Conservation (phyloP, 2,113 vertebrate genomes). For the Hepsetus odoe region DNA sequence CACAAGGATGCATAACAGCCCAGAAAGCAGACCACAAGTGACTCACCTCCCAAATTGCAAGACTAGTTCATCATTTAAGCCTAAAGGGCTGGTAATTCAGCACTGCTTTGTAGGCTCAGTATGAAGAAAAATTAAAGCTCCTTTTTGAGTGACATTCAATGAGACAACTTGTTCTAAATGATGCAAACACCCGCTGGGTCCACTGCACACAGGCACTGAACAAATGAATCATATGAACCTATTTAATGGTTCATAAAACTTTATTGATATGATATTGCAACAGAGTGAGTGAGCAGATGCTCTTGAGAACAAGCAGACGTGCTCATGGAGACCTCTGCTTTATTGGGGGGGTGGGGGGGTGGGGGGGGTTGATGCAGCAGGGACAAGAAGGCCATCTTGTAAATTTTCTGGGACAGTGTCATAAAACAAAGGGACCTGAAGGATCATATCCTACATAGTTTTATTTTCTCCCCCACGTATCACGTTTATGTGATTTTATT, state of each 20-base stretch:
- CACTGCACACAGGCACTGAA: slow-evolving; percentile 5
- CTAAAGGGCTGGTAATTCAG: background rate
- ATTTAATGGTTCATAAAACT: slow-evolving; percentile 43
- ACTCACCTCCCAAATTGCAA: background rate
- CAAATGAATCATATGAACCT: slow-evolving; percentile 43
- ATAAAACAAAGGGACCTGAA: slow-evolving; percentile 1
- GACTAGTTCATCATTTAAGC: background rate
- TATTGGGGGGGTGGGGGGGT: background rate
- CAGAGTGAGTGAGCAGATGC: slow-evolving; percentile 31
- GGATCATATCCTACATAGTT: background rate
- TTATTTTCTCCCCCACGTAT: too few species aligned
- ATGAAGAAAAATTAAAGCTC: background rate
- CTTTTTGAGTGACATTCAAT: slow-evolving; percentile 12
- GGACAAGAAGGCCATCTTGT: slow-evolving; percentile 24
- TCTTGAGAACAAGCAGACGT: slow-evolving; percentile 28
- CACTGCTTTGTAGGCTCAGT: background rate
- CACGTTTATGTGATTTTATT: too few species aligned
- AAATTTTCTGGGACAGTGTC: slow-evolving; percentile 17
- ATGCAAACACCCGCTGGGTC: slow-evolving; percentile 10
- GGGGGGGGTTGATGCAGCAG: too few species aligned
- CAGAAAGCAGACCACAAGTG: slow-evolving; percentile 19
- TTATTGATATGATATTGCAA: slow-evolving; percentile 40
- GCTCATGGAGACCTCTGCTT: slow-evolving; percentile 10
- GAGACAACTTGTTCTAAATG: slow-evolving; percentile 25
- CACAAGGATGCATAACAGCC: background rate